Evolutionary conservation across 2,113 vertebrate species (phyloP).

Genomic region (Scalopus aquaticus): DNA sequence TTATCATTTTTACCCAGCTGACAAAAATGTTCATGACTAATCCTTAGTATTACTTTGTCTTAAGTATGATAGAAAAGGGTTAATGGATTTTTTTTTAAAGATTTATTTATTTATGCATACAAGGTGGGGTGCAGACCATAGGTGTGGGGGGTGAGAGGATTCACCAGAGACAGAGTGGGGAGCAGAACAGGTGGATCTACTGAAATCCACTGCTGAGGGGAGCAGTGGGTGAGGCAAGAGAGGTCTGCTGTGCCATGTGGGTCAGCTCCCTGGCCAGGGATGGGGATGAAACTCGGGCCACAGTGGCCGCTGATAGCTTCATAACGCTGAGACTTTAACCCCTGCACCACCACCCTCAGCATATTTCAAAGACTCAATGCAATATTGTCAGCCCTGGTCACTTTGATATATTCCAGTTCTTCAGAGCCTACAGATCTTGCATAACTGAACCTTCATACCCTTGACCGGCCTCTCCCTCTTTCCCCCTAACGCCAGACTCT

Average conservation of each 20-base stretch:
- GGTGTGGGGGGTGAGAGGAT: no score
- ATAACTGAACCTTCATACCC: background rate
- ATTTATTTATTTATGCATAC: no score
- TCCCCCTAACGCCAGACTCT: background rate
- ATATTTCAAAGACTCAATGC: background rate
- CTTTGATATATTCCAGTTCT: background rate
- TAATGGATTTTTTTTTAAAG: background rate
- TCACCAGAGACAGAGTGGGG: no score
- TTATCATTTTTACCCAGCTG: background rate
- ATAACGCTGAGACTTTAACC: no score
- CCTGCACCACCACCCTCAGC: background rate
- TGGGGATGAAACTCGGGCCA: no score
- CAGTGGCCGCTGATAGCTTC: no score
- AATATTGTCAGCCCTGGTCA: background rate
- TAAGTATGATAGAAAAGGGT: background rate
- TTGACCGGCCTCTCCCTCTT: background rate
- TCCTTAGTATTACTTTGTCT: slow-evolving; percentile 3
- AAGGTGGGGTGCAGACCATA: no score
- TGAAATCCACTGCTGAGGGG: no score
- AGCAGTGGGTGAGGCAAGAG: no score
- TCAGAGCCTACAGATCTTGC: background rate
- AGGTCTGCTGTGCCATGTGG: background rate
- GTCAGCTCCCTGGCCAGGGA: no score
- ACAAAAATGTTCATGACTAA: slow-evolving; percentile 5
- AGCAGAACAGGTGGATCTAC: no score